Evolutionary conservation across 2,797 vertebrate species (phyloP).

Genomic region (Ctenosaura bakeri): DNA sequence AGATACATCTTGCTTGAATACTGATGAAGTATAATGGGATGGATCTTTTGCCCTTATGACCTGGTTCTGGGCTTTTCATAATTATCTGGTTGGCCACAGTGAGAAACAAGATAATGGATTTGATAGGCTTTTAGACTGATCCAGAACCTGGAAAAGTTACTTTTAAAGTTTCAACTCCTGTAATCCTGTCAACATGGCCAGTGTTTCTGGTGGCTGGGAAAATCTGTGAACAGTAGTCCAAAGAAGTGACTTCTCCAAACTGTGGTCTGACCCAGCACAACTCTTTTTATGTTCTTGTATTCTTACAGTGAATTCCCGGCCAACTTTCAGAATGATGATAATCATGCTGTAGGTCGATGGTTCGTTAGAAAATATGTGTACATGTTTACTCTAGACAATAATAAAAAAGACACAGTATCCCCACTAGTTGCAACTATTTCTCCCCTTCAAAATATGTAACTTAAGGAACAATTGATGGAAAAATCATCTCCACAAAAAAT

Average conservation of each 20-base stretch:
- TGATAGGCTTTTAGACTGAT: neutral
- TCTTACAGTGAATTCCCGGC: neutral
- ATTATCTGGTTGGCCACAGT: neutral
- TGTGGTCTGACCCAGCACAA: neutral
- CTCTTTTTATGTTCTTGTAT: neutral
- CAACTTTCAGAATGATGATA: neutral
- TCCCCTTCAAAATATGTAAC: neutral
- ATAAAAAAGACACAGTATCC: neutral
- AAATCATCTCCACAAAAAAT: neutral
- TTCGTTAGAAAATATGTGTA: neutral
- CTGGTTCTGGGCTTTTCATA: neutral
- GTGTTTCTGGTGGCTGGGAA: no score
- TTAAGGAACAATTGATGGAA: neutral
- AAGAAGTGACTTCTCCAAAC: no score
- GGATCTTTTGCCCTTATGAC: neutral
- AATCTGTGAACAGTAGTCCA: no score
- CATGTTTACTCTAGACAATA: neutral
- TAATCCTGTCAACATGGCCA: no score
- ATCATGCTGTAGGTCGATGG: neutral
- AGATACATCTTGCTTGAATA: neutral
- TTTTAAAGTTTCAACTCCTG: no score
- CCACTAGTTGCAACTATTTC: neutral
- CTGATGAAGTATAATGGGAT: no score
- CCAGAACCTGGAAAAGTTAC: no score
- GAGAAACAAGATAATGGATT: neutral